Evolutionary conservation across 2,113 vertebrate genomes (phyloP), one percentile per base, ranked within the genome.

Genomic region (Austrofundulus limnaeus): DNA sequence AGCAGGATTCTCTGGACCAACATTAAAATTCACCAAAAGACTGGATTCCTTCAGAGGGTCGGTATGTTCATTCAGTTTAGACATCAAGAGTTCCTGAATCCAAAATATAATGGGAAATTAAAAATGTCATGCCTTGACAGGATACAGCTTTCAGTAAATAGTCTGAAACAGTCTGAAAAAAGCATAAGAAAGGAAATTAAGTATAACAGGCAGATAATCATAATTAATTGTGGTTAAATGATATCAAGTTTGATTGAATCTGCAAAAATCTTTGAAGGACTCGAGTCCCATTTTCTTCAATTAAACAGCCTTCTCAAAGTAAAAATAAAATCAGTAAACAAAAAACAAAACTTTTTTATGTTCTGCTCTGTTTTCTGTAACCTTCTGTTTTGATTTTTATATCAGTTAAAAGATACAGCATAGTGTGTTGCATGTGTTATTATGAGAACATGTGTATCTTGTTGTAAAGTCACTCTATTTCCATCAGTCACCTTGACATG

Each of bases 71-170:
- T 73, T 87, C 34, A 98, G 86, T 70, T 90, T 92, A 39, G 90
- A 88, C 76, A 92, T 91, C 87, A 99, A 85, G 78, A 94, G 90
- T 5, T 88, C 92, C 96, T 99, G 86, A 55, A 79, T 63, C 43
- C 42, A 62, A 66, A 11, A 69, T 4, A 9, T 53, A 23, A 60
- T 16, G 15, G 53, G 50, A 71, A 25, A 48, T 25, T 63, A 5
- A 5, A 66, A 6, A 23, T 8, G 16, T n/a, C 20, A 17, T 37
- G n/a, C n/a, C n/a, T n/a, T n/a, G n/a, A n/a, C n/a, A n/a, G n/a
- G n/a, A n/a, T n/a, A n/a, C n/a, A n/a, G n/a, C n/a, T n/a, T n/a
- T n/a, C n/a, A n/a, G n/a, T n/a, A n/a, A n/a, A n/a, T n/a, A n/a
- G n/a, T n/a, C n/a, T n/a, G n/a, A n/a, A n/a, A n/a, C n/a, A n/a